These are phyloP conservation scores for Cygnus buccinator DNA, from an alignment of 2,113 vertebrate species.

Conservation along the genomic window DNA sequence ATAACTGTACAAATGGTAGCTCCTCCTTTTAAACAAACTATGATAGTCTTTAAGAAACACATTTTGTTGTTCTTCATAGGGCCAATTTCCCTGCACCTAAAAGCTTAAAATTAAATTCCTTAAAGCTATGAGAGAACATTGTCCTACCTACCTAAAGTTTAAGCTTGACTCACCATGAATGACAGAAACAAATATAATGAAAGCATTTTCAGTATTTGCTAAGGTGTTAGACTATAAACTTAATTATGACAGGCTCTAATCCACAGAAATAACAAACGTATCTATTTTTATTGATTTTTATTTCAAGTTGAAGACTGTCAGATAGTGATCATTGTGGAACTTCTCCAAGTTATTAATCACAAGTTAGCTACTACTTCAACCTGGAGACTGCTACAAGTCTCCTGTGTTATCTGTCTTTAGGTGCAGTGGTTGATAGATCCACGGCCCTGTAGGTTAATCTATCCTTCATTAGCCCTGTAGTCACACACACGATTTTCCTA, in stretches of 20 bases:
- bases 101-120: not conserved
- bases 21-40: not conserved
- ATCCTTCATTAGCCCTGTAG: not conserved
- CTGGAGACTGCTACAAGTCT: not conserved
- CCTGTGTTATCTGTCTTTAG: not conserved
- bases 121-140: not conserved
- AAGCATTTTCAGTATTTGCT: not conserved
- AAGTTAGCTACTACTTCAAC: not conserved
- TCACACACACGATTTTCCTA: not conserved
- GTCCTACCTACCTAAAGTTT: not conserved
- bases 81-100: not conserved
- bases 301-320: not conserved
- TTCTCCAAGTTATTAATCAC: not conserved
- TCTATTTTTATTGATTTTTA: conserved; percentile 3
- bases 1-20: not conserved
- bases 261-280: not conserved
- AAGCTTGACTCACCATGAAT: not conserved
- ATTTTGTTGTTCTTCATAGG: not conserved
- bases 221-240: conserved; percentile 1
- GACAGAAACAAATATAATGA: not conserved
- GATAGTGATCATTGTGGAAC: not conserved
- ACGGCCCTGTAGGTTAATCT: not conserved
- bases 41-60: not conserved
- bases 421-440: rapidly evolving
- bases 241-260: conserved; percentile 11